Evolutionary conservation across 92 coral and sea anemone species (phyloP).

Genomic region (Zoanthus sociatus): DNA sequence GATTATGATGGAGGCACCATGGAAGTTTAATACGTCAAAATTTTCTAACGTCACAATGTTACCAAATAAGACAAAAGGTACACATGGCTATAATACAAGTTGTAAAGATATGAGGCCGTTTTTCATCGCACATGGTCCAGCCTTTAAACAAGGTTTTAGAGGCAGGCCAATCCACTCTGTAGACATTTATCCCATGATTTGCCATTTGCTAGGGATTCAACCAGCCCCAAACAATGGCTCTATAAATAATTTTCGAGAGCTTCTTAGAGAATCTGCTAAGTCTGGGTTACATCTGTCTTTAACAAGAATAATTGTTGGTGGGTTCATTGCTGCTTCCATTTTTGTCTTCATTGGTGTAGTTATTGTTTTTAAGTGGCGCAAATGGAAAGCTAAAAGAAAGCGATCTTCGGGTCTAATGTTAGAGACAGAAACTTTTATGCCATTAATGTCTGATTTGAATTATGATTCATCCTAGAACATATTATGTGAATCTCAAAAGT

Average conservation of each 20-base stretch:
- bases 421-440: not conserved
- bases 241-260: conserved; percentile 39
- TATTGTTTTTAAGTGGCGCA: not conserved
- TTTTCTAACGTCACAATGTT: not conserved
- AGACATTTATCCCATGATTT: conserved; percentile 83
- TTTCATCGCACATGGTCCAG: conserved; percentile 91
- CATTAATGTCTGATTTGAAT: not conserved
- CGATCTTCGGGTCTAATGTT: not conserved
- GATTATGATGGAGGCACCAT: conserved; percentile 60
- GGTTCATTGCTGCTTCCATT: not conserved
- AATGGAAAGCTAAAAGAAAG: not conserved
- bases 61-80: conserved; percentile 47
- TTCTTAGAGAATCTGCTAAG: conserved; percentile 41
- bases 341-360: not conserved
- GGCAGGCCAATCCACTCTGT: conserved; percentile 66
- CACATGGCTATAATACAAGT: conserved; percentile 68
- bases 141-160: conserved; percentile 75
- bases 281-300: not conserved
- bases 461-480: conserved; percentile 5
- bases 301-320: not conserved
- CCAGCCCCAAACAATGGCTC: conserved; percentile 94
- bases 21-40: conserved; percentile 45
- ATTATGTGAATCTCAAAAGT: no score
- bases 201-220: conserved; percentile 73
- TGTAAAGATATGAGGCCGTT: conserved; percentile 81